These are phyloP conservation scores for Pitangus sulphuratus DNA, from an alignment of 2,797 vertebrate genomes.

Conservation along the genomic window DNA sequence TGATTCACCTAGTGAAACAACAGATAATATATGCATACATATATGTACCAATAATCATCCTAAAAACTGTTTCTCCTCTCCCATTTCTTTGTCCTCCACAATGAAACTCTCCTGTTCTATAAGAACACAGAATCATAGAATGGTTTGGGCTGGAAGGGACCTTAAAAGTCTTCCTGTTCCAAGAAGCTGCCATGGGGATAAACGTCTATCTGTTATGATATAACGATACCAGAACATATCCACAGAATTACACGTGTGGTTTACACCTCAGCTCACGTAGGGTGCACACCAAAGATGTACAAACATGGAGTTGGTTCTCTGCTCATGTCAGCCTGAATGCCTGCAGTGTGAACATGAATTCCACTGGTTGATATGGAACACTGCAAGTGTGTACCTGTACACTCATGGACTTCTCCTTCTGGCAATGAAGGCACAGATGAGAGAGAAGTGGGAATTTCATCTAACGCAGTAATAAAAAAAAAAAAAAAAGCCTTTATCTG, in stretches of 20 bases:
- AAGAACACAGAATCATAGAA: neutral
- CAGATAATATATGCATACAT: rapidly evolving
- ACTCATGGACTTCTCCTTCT: neutral
- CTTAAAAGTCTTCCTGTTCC: neutral
- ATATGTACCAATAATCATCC: neutral
- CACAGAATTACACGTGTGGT: too few relatives aligned
- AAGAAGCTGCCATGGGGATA: neutral
- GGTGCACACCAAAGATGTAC: neutral
- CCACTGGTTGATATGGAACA: neutral
- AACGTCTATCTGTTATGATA: neutral
- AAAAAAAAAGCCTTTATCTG: neutral
- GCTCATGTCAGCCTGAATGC: neutral
- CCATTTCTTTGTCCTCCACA: neutral
- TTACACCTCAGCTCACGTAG: neutral
- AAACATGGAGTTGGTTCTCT: neutral
- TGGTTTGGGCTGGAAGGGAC: neutral
- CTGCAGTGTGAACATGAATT: rapidly evolving
- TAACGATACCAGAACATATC: too few relatives aligned
- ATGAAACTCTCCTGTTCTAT: neutral
- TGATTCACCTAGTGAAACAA: neutral
- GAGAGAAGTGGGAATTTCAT: neutral
- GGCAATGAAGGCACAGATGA: neutral
- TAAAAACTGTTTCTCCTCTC: neutral
- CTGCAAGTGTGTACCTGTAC: neutral
- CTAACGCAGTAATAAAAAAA: neutral